A percentile compares a stretch with the other conserved stretches of the same genome.
Evolutionary conservation across 2,888 invertebrate species (phyloP).

Genomic region (Dorcus hopei): DNA sequence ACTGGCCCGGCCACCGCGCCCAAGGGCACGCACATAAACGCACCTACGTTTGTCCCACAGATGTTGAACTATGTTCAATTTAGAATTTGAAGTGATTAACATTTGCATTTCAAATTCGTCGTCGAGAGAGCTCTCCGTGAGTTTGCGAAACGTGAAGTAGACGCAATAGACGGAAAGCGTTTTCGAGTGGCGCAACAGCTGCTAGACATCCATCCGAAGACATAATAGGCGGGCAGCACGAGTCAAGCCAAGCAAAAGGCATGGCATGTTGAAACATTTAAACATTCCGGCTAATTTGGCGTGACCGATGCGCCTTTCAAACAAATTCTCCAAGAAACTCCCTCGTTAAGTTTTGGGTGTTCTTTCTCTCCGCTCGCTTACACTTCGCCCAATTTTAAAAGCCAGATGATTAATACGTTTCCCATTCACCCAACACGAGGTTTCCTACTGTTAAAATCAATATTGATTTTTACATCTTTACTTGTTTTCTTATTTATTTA

Average conservation of each 20-base stretch:
- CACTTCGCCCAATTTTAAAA: background rate
- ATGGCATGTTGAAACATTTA: constrained; percentile 22
- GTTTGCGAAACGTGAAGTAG: constrained; percentile 4
- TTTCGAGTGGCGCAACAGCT: constrained; percentile 17
- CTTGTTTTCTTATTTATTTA: no score
- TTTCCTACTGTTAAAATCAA: no score
- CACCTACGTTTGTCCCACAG: background rate
- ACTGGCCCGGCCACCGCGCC: constrained; percentile 14
- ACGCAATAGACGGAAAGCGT: constrained; percentile 1
- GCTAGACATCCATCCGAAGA: constrained; percentile 6
- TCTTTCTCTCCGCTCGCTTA: background rate
- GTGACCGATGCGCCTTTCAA: constrained; percentile 20
- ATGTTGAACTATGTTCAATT: background rate
- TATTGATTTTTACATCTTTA: no score
- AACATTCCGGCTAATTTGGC: constrained; percentile 24
- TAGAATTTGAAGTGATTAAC: no score
- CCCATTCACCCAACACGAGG: background rate
- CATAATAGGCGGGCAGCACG: constrained; percentile 27
- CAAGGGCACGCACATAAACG: constrained; percentile 10
- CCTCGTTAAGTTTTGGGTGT: background rate
- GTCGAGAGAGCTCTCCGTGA: background rate
- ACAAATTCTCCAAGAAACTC: constrained; percentile 13
- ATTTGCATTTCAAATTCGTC: background rate
- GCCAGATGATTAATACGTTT: background rate
- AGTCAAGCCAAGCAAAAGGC: constrained; percentile 18